Evolutionary conservation across 2,888 invertebrate species (phyloP).

Genomic region (Melanostoma mellinum): DNA sequence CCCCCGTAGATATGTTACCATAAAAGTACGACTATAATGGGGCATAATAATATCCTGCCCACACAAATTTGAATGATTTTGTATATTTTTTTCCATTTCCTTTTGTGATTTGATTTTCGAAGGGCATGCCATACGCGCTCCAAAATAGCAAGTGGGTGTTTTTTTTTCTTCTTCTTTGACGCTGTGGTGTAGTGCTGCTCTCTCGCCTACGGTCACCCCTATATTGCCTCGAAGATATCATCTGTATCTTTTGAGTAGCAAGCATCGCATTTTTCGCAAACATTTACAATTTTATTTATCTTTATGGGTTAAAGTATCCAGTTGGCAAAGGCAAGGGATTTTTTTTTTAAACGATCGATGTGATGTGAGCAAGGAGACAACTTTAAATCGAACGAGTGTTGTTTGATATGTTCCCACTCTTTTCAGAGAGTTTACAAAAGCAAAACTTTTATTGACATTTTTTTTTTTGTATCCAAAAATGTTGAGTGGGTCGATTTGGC

Average conservation of each 20-base stretch:
- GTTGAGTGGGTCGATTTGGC: constrained; percentile 33
- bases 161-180: background rate
- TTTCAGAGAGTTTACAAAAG: background rate
- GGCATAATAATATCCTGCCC: constrained; percentile 22
- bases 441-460: constrained; percentile 42
- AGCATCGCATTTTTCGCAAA: constrained; percentile 20
- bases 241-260: constrained; percentile 22
- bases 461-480: constrained; percentile 18
- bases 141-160: constrained; percentile 27
- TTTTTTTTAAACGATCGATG: background rate
- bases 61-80: constrained; percentile 5
- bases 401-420: constrained; percentile 30
- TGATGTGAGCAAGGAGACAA: constrained; percentile 11
- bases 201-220: constrained; percentile 51
- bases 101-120: constrained; percentile 14
- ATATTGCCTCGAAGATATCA: constrained; percentile 16
- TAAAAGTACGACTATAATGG: constrained; percentile 19
- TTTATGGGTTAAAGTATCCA: constrained; percentile 49
- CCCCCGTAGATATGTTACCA: constrained; percentile 1
- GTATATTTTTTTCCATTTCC: background rate
- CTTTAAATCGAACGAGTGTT: constrained; percentile 20
- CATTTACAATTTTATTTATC: constrained; percentile 69
- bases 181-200: background rate
- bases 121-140: constrained; percentile 6
- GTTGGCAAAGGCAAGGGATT: constrained; percentile 16